These are phyloP conservation scores for Coreius guichenoti DNA, from an alignment of 2,797 vertebrate genomes.

Conservation along the genomic window DNA sequence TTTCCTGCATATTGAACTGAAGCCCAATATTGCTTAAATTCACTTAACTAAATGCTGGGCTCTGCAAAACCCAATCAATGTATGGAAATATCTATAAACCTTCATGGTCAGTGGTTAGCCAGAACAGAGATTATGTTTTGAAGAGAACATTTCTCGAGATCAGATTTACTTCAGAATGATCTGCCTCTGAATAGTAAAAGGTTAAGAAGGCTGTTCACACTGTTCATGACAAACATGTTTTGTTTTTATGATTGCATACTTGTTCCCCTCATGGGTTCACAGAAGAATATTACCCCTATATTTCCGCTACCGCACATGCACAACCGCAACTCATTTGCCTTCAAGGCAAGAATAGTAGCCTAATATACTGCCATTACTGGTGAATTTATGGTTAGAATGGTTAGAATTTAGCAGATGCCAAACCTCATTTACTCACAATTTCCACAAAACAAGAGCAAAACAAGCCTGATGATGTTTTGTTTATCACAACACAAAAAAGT, in stretches of 20 bases:
- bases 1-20: constrained; percentile 16
- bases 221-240: constrained; percentile 5
- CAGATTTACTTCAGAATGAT: neutral
- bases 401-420: neutral
- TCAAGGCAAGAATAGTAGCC: neutral
- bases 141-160: neutral
- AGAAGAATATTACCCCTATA: neutral
- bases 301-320: neutral
- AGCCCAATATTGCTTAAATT: constrained; percentile 25
- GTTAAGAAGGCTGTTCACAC: constrained; percentile 1
- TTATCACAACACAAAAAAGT: neutral
- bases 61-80: constrained; percentile 66
- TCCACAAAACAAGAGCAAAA: neutral
- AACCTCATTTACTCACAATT: neutral
- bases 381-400: neutral
- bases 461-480: neutral
- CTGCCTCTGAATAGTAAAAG: neutral
- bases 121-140: neutral
- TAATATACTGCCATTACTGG: neutral
- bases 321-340: neutral
- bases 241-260: neutral
- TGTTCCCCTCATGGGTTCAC: neutral
- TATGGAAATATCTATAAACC: constrained; percentile 71
- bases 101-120: constrained; percentile 12
- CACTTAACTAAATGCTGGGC: neutral